phyloP scores from a whole-genome alignment of 1,140 invertebrate genomes.

The Nephila pilipes region DNA sequence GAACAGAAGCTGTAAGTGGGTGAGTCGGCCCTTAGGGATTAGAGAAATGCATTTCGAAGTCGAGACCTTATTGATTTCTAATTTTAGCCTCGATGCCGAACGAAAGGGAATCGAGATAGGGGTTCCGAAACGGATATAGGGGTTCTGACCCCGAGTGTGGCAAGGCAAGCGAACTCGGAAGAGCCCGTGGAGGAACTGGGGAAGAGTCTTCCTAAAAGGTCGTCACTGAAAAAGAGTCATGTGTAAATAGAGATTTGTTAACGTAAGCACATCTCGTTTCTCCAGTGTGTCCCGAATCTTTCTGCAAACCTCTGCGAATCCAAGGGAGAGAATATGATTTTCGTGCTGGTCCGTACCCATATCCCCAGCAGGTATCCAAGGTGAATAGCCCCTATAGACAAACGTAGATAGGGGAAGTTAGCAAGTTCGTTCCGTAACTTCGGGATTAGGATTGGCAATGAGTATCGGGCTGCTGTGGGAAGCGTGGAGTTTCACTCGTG shows the following conservation, averaged over 20 bases:
- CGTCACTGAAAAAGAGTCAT: conserved; percentile 45
- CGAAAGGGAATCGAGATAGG: conserved; percentile 42
- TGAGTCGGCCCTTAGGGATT: too few species aligned
- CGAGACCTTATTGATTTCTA: too few species aligned
- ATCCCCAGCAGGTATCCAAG: conserved; percentile 83
- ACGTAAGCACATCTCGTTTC: conserved; percentile 25
- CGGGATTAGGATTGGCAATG: too few species aligned
- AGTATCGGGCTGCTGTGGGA: too few species aligned
- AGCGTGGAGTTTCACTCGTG: too few species aligned
- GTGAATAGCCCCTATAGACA: conserved; percentile 81
- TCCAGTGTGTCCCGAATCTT: neutral
- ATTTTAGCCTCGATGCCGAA: too few species aligned
- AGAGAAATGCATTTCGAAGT: too few species aligned
- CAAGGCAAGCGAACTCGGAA: conserved; percentile 3
- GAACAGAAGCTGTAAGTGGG: too few species aligned
- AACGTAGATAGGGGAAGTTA: too few species aligned
- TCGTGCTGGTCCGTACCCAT: conserved; percentile 79
- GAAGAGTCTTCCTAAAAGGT: conserved; percentile 52
- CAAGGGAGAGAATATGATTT: neutral
- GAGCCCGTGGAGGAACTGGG: neutral
- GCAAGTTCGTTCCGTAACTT: too few species aligned
- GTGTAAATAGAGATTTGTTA: conserved; percentile 36
- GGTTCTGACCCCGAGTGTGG: neutral
- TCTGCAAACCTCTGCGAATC: conserved; percentile 2
- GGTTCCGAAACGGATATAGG: neutral